phyloP scores from a whole-genome alignment of 2,113 vertebrate species.

The Leptocoma aspasia region DNA sequence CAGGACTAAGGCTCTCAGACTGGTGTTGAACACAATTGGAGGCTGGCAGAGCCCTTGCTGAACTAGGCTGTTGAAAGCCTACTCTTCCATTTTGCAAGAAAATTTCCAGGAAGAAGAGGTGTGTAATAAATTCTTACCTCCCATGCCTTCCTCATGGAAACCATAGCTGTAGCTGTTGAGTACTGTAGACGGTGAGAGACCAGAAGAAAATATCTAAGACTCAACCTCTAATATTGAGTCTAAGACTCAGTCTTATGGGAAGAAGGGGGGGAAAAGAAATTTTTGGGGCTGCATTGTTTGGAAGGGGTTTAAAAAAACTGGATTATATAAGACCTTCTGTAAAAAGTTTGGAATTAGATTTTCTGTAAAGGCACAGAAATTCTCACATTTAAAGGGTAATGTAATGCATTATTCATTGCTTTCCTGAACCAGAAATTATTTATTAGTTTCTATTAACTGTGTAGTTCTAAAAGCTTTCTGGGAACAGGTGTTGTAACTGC shows the following conservation, averaged over 20 bases:
- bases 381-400: background rate
- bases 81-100: background rate
- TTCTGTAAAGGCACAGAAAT: background rate
- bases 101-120: background rate
- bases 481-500: background rate
- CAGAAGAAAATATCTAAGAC: background rate
- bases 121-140: background rate
- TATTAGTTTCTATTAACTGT: background rate
- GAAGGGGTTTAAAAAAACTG: background rate
- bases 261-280: accelerated
- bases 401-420: background rate
- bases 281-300: background rate
- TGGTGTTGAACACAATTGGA: background rate
- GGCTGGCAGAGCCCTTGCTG: background rate
- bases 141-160: background rate
- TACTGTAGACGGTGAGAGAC: background rate
- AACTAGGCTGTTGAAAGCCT: background rate
- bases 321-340: background rate
- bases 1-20: background rate
- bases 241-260: too few relatives aligned
- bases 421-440: background rate
- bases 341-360: background rate
- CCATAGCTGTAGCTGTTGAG: background rate
- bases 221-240: too few relatives aligned
- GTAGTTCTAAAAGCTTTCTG: background rate